Percentiles rank a stretch among this genome's conserved stretches.
phyloP scores from a whole-genome alignment of 1,140 invertebrate species.

The Pygmarrhopalites habei region DNA sequence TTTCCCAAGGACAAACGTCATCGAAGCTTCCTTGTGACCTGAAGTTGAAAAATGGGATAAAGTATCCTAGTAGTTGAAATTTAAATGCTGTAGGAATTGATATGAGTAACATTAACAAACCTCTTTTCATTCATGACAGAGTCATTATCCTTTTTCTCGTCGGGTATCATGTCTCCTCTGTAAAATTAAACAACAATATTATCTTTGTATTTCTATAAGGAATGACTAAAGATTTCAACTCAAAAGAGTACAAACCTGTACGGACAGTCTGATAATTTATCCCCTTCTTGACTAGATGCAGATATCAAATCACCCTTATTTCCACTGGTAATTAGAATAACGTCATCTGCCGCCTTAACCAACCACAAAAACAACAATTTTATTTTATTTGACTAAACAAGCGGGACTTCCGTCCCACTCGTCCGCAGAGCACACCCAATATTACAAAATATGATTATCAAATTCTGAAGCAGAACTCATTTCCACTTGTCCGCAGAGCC shows the following conservation, averaged over 20 bases:
- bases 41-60: not conserved
- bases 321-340: conserved; percentile 39
- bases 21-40: conserved; percentile 37
- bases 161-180: conserved; percentile 37
- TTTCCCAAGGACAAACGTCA: conserved; percentile 39
- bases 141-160: conserved; percentile 31
- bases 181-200: too few relatives aligned
- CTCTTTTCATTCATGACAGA: conserved; percentile 26
- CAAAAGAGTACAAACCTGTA: conserved; percentile 25
- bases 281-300: conserved; percentile 27
- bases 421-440: too few relatives aligned
- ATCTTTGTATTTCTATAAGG: too few relatives aligned
- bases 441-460: too few relatives aligned
- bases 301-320: conserved; percentile 37
- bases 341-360: conserved; percentile 42
- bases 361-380: too few relatives aligned
- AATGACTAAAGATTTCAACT: not conserved
- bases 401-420: too few relatives aligned
- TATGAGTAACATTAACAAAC: too few relatives aligned
- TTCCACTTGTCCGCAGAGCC: too few relatives aligned
- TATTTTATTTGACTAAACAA: too few relatives aligned
- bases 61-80: too few relatives aligned
- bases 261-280: conserved; percentile 31
- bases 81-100: too few relatives aligned
- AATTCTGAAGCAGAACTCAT: too few relatives aligned